Conservation (phyloP, 2,888 invertebrate species). For the Malthinus flaveolus region DNA sequence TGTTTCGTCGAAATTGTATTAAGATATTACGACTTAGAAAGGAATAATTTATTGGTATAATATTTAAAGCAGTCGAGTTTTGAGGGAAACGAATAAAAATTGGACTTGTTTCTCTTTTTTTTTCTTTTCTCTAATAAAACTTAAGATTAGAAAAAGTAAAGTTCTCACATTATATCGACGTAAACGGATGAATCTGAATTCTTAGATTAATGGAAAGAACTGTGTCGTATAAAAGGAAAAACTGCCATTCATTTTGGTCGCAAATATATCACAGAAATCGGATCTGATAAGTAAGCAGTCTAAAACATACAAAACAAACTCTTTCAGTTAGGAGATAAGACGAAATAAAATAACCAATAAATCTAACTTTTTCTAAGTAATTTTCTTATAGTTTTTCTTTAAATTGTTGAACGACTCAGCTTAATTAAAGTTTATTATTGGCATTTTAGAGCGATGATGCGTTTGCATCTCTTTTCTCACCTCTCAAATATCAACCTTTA, state of each 20-base stretch:
- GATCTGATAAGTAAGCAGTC: slow-evolving; percentile 22
- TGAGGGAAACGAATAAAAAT: no score
- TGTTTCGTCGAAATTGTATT: background rate
- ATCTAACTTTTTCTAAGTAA: slow-evolving; percentile 16
- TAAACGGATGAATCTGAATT: slow-evolving; percentile 16
- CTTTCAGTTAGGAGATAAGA: slow-evolving; percentile 19
- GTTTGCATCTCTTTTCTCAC: background rate
- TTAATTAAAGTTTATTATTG: no score
- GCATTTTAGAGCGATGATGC: background rate
- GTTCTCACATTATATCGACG: slow-evolving; percentile 11
- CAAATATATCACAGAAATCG: slow-evolving; percentile 22
- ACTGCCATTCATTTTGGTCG: slow-evolving; percentile 25
- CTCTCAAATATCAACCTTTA: no score
- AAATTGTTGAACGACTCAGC: background rate
- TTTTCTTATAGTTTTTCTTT: slow-evolving; percentile 11
- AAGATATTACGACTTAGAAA: background rate
- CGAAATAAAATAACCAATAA: slow-evolving; percentile 25
- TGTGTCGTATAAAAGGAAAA: slow-evolving; percentile 21
- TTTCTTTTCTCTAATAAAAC: slow-evolving; percentile 1
- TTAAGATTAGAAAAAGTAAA: slow-evolving; percentile 15
- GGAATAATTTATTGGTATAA: background rate
- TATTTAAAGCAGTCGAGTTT: background rate
- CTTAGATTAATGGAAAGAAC: slow-evolving; percentile 24
- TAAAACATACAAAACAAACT: slow-evolving; percentile 24
- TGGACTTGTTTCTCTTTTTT: background rate